phyloP scores from a whole-genome alignment of 2,888 invertebrate genomes.

The Andrena chrysosceles region DNA sequence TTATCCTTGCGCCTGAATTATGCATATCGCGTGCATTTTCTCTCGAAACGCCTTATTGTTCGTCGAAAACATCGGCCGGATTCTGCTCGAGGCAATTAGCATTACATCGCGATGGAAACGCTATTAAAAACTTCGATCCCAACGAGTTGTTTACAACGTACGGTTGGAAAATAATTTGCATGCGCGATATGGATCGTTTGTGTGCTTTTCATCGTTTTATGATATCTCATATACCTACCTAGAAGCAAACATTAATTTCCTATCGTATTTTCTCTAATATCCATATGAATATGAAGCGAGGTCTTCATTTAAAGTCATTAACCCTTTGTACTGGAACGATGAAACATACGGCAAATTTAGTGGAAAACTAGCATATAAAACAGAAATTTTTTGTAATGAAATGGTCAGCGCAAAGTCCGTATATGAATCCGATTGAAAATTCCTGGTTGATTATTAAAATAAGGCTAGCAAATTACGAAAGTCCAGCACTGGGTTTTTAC shows the following conservation, averaged over 20 bases:
- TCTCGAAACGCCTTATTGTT: conserved; percentile 11
- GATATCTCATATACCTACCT: too few species aligned
- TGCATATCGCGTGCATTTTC: conserved; percentile 43
- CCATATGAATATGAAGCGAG: not conserved
- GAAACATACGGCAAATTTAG: not conserved
- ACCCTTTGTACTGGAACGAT: too few species aligned
- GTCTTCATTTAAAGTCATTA: not conserved
- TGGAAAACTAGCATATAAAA: not conserved
- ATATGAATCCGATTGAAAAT: conserved; percentile 5
- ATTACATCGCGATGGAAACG: not conserved
- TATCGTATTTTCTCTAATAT: not conserved
- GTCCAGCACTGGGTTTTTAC: not conserved
- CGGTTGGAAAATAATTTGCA: conserved; percentile 1
- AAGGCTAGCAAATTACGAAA: not conserved
- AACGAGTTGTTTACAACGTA: conserved; percentile 4
- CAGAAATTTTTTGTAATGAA: not conserved
- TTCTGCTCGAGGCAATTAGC: not conserved
- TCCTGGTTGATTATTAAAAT: not conserved
- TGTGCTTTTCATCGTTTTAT: not conserved
- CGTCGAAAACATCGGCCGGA: conserved; percentile 5
- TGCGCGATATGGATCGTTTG: not conserved
- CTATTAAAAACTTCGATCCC: conserved; percentile 1
- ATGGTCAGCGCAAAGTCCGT: not conserved
- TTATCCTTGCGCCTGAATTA: conserved; percentile 53
- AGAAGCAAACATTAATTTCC: not conserved